Evolutionary conservation across 2,888 invertebrate species (phyloP).

Genomic region (Epistrophella euchroma): DNA sequence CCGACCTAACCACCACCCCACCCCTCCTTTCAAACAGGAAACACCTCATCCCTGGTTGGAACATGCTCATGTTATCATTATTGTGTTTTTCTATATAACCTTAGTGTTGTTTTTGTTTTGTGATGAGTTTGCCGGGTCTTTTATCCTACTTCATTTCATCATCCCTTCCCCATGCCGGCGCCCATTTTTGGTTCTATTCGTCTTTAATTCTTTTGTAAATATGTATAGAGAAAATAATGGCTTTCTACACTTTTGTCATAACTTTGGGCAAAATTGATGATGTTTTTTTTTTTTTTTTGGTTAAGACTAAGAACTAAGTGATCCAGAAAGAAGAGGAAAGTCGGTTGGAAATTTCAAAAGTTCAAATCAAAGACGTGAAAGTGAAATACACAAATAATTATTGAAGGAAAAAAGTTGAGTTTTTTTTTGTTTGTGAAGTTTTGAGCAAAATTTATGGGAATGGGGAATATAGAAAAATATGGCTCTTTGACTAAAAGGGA

Average conservation of each 20-base stretch:
- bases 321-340: constrained; percentile 29
- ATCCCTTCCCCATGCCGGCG: not conserved
- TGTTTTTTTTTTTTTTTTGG: constrained; percentile 27
- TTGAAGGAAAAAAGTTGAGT: constrained; percentile 16
- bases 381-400: constrained; percentile 37
- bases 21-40: not conserved
- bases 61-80: constrained; percentile 2
- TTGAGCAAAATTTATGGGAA: constrained; percentile 17
- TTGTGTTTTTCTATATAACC: constrained; percentile 2
- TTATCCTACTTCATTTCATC: not conserved
- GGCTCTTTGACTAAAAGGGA: constrained; percentile 19
- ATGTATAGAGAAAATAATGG: constrained; percentile 56
- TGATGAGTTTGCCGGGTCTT: constrained; percentile 9
- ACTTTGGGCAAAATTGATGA: constrained; percentile 56
- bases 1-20: not conserved
- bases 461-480: constrained; percentile 1
- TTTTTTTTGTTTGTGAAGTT: constrained; percentile 11
- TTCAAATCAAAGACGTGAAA: constrained; percentile 40
- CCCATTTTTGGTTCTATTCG: not conserved
- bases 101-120: not conserved
- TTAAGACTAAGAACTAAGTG: constrained; percentile 43
- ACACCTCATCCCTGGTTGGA: not conserved
- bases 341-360: constrained; percentile 11
- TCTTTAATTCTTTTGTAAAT: constrained; percentile 49
- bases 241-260: constrained; percentile 53